phyloP scores from a whole-genome alignment of 2,113 vertebrate genomes.

The Triplophysa tibetana region DNA sequence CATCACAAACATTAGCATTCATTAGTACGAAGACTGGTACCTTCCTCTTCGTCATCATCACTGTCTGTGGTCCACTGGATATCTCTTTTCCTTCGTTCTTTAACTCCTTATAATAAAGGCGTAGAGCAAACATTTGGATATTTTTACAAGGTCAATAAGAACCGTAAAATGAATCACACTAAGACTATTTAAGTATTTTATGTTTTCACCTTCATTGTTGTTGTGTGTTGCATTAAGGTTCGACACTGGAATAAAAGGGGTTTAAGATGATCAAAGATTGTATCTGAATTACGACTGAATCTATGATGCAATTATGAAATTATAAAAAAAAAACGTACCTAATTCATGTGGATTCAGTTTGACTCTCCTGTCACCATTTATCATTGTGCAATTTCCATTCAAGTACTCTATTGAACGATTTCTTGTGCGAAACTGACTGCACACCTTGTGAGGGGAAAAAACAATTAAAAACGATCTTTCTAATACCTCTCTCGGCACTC shows the following conservation, averaged over 20 bases:
- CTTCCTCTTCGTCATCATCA: slow-evolving; percentile 33
- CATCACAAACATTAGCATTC: background rate
- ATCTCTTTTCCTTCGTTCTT: slow-evolving; percentile 40
- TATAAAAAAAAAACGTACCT: slow-evolving; percentile 41
- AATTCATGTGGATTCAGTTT: slow-evolving; percentile 30
- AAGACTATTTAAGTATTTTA: background rate
- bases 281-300: background rate
- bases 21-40: slow-evolving; percentile 9
- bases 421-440: slow-evolving; percentile 47
- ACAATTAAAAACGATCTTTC: background rate
- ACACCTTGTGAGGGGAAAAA: slow-evolving; percentile 44
- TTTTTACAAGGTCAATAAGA: background rate
- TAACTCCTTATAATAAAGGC: background rate
- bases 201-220: slow-evolving; percentile 25
- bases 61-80: slow-evolving; percentile 13
- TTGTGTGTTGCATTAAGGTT: background rate
- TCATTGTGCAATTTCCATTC: slow-evolving; percentile 50
- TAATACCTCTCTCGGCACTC: background rate
- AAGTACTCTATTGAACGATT: slow-evolving; percentile 41
- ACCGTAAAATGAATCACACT: background rate
- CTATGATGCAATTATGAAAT: background rate
- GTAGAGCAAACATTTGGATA: background rate
- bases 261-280: background rate
- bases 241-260: slow-evolving; percentile 11
- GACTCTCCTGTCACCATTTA: background rate